A percentile compares a stretch with the other conserved stretches of the same genome.
Conservation (phyloP, 1,140 invertebrate genomes). For the Panagrolaimus sp. region DNA sequence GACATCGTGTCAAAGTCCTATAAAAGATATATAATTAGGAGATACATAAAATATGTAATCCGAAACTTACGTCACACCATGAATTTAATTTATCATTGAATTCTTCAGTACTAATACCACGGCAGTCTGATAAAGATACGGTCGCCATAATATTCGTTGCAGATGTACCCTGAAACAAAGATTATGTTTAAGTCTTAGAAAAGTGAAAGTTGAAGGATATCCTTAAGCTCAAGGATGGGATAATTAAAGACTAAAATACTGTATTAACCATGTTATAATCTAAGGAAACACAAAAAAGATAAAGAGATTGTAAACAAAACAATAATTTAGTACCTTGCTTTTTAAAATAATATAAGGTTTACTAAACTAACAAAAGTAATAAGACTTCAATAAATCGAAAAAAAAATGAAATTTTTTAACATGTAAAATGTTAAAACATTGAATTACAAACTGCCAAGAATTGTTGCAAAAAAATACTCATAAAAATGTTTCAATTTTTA, state of each 20-base stretch:
- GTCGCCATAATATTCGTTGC: conserved; percentile 36
- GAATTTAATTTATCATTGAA: conserved; percentile 29
- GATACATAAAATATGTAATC: neutral
- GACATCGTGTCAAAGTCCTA: conserved; percentile 48
- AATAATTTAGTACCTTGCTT: too few relatives aligned
- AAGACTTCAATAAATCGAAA: too few relatives aligned
- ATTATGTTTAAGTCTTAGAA: too few relatives aligned
- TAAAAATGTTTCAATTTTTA: too few relatives aligned
- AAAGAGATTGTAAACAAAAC: too few relatives aligned
- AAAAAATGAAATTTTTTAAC: too few relatives aligned
- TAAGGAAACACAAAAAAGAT: conserved; percentile 13
- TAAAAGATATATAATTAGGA: conserved; percentile 14
- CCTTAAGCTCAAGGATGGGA: neutral
- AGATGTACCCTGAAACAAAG: conserved; percentile 33
- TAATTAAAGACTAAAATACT: neutral
- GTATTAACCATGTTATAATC: conserved; percentile 13
- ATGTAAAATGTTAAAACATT: too few relatives aligned
- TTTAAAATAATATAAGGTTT: too few relatives aligned
- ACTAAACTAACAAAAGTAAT: too few relatives aligned
- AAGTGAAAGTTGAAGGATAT: too few relatives aligned
- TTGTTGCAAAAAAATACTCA: too few relatives aligned
- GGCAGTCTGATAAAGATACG: conserved; percentile 28
- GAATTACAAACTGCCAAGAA: too few relatives aligned
- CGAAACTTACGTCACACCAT: conserved; percentile 24
- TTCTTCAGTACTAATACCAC: neutral